Base-by-base conservation (phyloP, 2,888 invertebrate species). In the Trachelus troglodyta region DNA sequence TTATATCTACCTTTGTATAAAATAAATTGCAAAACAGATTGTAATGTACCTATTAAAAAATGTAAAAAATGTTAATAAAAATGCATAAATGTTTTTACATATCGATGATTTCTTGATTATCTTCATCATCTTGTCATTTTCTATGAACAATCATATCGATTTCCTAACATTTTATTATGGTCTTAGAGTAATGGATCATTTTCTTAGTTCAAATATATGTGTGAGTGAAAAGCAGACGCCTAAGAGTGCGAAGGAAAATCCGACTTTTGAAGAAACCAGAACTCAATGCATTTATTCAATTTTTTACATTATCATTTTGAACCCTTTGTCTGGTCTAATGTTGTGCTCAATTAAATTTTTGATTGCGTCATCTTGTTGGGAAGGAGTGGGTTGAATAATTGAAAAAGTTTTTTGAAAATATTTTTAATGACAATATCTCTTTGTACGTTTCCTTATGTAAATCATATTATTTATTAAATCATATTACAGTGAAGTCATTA, bases 11-110 rank as follows among this genome's bases (percentile, higher is more conserved):
- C 86, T 88, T 90, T 90, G 89, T 90, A 90, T 89, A 89, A 90
- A 89, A 87, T 85, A 84, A 86, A 85, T 87, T 87, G 82, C 83
- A 87, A 87, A 84, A 83, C 85, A 85, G 86, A 90, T 89, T 85
- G 87, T 86, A 85, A 88, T 88, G 87, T 89, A 89, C 89, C 85
- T 89, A 89, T 86, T 87, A 84, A 78, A 85, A 85, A 87, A 84
- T 90, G 89, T 91, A 90, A 89, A 88, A 90, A 90, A 89, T 91
- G 90, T 90, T 91, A 89, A 91, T 90, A 91, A 91, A 90, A 87
- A 86, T 85, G 83, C 87, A 86, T 89, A 89, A 90, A 90, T 90
- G 90, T 91, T 91, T 91, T 90, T 89, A 88, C 86, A 90, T 81
- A 85, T 79, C 31, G 31, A 71, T 4, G 71, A 71, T 33, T 31